Evolutionary conservation across 2,797 vertebrate species (phyloP).

Genomic region (Mormyrops attenuatus): DNA sequence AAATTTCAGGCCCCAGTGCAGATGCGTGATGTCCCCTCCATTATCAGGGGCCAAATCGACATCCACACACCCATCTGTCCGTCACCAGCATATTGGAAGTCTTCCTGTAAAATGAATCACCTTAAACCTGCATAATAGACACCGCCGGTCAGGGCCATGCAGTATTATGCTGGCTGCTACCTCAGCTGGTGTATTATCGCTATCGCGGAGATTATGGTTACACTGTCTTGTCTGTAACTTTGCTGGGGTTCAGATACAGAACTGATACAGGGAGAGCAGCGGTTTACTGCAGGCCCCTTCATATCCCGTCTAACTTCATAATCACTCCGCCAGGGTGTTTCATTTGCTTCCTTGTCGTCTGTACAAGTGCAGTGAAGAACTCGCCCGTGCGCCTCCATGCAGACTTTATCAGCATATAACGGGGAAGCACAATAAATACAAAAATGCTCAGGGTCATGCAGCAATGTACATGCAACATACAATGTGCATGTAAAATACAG

Average conservation of each 20-base stretch:
- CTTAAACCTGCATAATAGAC: constrained; percentile 15
- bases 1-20: constrained; percentile 70
- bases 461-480: not conserved
- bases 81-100: constrained; percentile 32
- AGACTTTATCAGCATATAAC: not conserved
- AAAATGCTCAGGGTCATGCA: too few relatives aligned
- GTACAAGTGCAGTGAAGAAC: not conserved
- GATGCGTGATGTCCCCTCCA: constrained; percentile 62
- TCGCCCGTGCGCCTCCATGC: too few relatives aligned
- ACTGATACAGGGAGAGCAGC: not conserved
- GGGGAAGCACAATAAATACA: not conserved
- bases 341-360: not conserved
- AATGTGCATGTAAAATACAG: not conserved
- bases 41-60: constrained; percentile 53
- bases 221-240: not conserved
- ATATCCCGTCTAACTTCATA: not conserved
- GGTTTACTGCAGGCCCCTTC: not conserved
- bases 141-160: not conserved
- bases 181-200: not conserved
- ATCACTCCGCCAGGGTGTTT: not conserved
- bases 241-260: not conserved
- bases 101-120: constrained; percentile 45
- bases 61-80: constrained; percentile 38
- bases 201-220: not conserved
- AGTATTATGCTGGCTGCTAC: not conserved